Percentiles rank a stretch among this genome's conserved stretches.
These are phyloP conservation scores for Diorhabda sublineata DNA, from an alignment of 1,140 invertebrate genomes.

Conservation along the genomic window DNA sequence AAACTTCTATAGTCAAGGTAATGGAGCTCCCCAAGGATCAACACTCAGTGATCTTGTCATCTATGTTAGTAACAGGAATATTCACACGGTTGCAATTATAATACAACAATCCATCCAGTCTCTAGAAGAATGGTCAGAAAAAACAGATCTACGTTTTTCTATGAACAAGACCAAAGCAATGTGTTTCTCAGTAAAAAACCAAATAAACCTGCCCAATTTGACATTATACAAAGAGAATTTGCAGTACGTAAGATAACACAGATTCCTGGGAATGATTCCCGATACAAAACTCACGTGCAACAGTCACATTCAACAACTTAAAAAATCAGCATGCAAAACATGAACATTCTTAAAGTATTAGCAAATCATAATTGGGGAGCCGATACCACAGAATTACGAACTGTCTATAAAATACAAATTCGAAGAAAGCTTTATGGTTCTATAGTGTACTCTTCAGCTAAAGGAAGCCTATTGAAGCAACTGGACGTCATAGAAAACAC, in stretches of 20 bases:
- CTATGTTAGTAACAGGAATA: neutral
- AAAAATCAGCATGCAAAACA: neutral
- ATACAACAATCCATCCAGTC: neutral
- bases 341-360: neutral
- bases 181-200: slow-evolving; percentile 1
- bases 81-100: neutral
- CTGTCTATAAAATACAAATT: too few relatives aligned
- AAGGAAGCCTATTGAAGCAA: too few relatives aligned
- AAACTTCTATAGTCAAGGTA: neutral
- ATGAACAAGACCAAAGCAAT: slow-evolving; percentile 9
- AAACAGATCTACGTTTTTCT: neutral
- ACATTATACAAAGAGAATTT: neutral
- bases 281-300: too few relatives aligned
- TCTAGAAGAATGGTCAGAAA: neutral
- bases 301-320: too few relatives aligned
- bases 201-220: neutral
- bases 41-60: slow-evolving; percentile 5
- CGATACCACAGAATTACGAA: too few relatives aligned
- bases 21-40: slow-evolving; percentile 7
- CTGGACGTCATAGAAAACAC: too few relatives aligned
- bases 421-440: too few relatives aligned
- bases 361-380: too few relatives aligned
- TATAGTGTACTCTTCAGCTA: too few relatives aligned
- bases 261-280: slow-evolving; percentile 14
- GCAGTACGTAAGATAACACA: slow-evolving; percentile 4